Evolutionary conservation across 2,113 vertebrate species (phyloP).

Genomic region (Bujurquina vittata): DNA sequence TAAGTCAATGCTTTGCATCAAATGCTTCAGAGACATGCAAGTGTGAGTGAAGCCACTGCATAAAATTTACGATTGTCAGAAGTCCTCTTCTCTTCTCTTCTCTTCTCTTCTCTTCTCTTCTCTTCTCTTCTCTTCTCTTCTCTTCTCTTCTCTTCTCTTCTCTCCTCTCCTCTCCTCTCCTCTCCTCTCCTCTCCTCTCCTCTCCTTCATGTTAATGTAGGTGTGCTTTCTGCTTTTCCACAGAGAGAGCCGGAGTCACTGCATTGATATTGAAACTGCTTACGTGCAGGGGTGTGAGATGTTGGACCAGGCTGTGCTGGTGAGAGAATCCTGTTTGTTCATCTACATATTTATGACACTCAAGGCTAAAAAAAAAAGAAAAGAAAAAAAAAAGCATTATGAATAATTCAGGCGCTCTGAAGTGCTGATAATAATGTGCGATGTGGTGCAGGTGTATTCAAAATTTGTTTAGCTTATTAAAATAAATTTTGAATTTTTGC

Average conservation of each 20-base stretch:
- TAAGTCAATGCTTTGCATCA: constrained; percentile 95
- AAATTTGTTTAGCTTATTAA: neutral
- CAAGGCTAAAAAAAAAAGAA: neutral
- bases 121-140: neutral
- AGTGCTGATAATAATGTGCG: neutral
- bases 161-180: too few species aligned
- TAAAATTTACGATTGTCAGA: neutral
- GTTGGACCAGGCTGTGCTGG: constrained; percentile 92
- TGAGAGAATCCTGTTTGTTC: constrained; percentile 56
- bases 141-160: neutral
- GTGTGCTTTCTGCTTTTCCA: neutral
- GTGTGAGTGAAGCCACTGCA: constrained; percentile 80
- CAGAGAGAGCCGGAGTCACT: constrained; percentile 93
- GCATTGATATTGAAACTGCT: constrained; percentile 94
- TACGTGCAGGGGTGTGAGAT: constrained; percentile 93
- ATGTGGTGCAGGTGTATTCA: neutral
- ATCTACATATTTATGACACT: constrained; percentile 8
- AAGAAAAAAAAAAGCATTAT: neutral
- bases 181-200: neutral
- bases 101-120: neutral
- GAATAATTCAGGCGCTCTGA: constrained; percentile 26
- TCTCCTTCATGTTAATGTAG: neutral
- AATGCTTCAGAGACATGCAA: constrained; percentile 96
- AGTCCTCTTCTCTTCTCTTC: neutral
- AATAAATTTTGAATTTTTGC: neutral